Base-by-base conservation (phyloP, 2,888 invertebrate species). In the Rotaria socialis region DNA sequence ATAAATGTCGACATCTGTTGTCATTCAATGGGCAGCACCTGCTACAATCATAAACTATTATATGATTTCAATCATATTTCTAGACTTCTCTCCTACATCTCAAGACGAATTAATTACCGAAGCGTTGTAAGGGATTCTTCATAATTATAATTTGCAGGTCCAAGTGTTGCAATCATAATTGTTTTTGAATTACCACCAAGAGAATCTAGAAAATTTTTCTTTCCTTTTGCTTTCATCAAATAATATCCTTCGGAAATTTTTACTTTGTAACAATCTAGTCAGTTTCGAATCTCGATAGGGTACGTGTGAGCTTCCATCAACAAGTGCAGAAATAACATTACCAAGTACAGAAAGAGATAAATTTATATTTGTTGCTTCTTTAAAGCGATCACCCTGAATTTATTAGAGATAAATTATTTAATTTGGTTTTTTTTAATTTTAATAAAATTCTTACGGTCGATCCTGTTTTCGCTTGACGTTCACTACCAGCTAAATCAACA, bases 161-260 rank as follows among this genome's bases (percentile, higher is more conserved):
- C 98, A 90, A 99, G 95, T 91, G 97, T 98, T 19, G 99, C 99
- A 86, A 99, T 96, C 95, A 96, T 96, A 86, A 99, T 96, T 2
- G 99, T 99, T 92, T 96, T 96, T 80, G 98, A 96, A 93, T 98
- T 98, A 16, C 99, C 99, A 87, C 99, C 99, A 84, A 99, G 93
- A 0, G 97, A 98, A 92, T 99, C 98, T 91, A 52, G 4, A 85
- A 85, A 19, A 35, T 16, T 27, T 35, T 35, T 35, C 35, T 35
- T 35, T 2, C 35, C 24, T 56, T 56, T 24, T 55, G 5, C 5
- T 55, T 55, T 55, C 5, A 55, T 55, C 22, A 55, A 55, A 55
- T 1, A 6, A 55, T 55, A 22, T 55, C 22, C 22, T 22, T 55
- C 2, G 52, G 11, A n/a, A 24, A n/a, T 24, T 43, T 43, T 14